These are phyloP conservation scores for Cladorhizidae sp. DNA, from an alignment of 37 sponge, comb jelly and placozoan species.

Conservation along the genomic window DNA sequence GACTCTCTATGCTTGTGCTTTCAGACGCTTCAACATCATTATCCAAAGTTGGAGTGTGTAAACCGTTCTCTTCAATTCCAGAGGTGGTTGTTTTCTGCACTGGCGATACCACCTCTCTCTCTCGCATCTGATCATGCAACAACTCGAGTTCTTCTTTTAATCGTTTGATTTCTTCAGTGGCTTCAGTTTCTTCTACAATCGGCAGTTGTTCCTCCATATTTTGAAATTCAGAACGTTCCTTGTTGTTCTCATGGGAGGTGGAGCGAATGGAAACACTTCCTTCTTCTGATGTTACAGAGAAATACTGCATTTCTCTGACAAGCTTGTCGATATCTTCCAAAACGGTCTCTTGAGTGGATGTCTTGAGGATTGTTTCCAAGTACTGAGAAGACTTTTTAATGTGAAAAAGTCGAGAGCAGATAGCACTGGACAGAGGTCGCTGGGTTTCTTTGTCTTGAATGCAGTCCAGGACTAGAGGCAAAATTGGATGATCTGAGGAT, in stretches of 20 bases:
- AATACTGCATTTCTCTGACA: background rate
- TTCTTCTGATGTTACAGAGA: background rate
- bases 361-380: background rate
- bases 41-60: too few species aligned
- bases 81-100: too few species aligned
- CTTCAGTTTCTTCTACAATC: background rate
- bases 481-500: background rate
- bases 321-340: background rate
- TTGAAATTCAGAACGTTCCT: background rate
- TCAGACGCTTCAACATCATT: too few species aligned
- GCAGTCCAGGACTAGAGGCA: slow-evolving; percentile 8
- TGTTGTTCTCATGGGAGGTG: background rate
- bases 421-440: background rate
- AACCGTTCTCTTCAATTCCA: too few species aligned
- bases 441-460: slow-evolving; percentile 15
- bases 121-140: too few species aligned
- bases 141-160: background rate
- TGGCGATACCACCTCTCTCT: too few species aligned
- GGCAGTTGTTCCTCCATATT: background rate
- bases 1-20: too few species aligned
- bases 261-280: background rate
- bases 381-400: slow-evolving; percentile 14
- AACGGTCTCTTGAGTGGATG: background rate
- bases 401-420: background rate
- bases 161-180: background rate